Conservation (phyloP, 2,113 vertebrate genomes). For the Notiomystis cincta region DNA sequence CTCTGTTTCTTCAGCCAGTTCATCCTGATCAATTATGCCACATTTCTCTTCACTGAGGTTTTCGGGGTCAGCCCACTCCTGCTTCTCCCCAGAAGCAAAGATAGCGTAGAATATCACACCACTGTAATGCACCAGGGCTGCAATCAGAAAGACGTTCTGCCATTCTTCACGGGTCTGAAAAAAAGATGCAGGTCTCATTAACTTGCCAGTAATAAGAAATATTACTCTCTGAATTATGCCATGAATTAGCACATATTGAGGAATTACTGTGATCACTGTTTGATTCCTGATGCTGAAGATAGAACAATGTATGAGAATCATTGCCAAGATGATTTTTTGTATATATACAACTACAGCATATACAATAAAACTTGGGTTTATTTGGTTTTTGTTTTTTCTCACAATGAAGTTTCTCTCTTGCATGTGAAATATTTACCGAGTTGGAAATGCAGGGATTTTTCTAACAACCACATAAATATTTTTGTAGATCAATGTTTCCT, state of each 20-base stretch:
- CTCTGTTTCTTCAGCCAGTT: constrained; percentile 90
- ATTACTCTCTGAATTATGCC: neutral
- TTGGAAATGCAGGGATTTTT: neutral
- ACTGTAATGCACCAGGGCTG: constrained; percentile 91
- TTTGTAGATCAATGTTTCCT: neutral
- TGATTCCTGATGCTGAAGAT: neutral
- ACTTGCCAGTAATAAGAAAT: neutral
- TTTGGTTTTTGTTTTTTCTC: neutral
- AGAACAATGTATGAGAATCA: neutral
- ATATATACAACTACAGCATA: neutral
- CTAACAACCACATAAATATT: neutral
- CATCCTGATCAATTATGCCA: constrained; percentile 89
- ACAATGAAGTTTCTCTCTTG: neutral
- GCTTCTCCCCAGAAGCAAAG: constrained; percentile 97
- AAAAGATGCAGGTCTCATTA: neutral
- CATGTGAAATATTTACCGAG: neutral
- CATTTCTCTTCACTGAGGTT: constrained; percentile 88
- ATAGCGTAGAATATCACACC: constrained; percentile 95
- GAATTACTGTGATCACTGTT: neutral
- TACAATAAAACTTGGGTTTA: neutral
- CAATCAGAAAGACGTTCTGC: constrained; percentile 96
- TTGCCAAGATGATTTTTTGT: neutral
- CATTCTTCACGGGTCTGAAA: constrained; percentile 93
- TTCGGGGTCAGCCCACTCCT: constrained; percentile 95
- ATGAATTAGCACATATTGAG: neutral